Evolutionary conservation across 2,797 vertebrate species (phyloP), one percentile per base, ranked within the genome.

Genomic region (Synaphobranchus kaupii): DNA sequence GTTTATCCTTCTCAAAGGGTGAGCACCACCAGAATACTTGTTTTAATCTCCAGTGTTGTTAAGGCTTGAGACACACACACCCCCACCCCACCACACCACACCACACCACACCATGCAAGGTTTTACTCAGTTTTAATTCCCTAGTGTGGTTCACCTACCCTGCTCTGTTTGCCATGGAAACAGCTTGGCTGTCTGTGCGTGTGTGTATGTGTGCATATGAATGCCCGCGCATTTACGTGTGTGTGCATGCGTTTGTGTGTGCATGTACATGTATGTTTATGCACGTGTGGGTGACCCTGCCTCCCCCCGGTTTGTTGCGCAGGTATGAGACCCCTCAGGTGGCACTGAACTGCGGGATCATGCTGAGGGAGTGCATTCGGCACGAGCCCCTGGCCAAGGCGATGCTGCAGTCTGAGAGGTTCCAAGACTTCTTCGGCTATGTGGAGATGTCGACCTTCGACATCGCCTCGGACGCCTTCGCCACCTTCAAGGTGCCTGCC

Each of bases 371-470:
- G 94, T 98, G 98, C 83, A 97, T 99, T 92, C 97, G 98, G 85
- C 96, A 99, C 25, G 98, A 99, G 90, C 98, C 98, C 0, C 96
- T 99, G 90, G 98, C 98, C 94, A 98, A 97, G 95, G 95, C 97
- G 25, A 92, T 99, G 44, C 97, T 99, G 0, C 96, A 97, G 87
- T 99, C 98, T 0, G 95, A 97, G 31, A 95, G 98, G 17, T 99
- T 99, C 95, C 94, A 95, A 94, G 95, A 95, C 90, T 99, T 99
- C 95, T 99, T 99, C 96, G 95, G 95, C 92, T 99, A 99, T 28
- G 98, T 99, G 94, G 98, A 99, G 92, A 96, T 99, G 96, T 98
- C 98, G 90, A 99, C 98, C n/a, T 99, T 99, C 90, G 98, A 99
- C 95, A 99, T 99, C 58, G 98, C 98, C 92, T 99, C 98, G 6